A percentile compares a stretch with the other conserved stretches of the same genome.
Evolutionary conservation across 2,113 vertebrate genomes (phyloP).

Genomic region (Cryptotis parvus): DNA sequence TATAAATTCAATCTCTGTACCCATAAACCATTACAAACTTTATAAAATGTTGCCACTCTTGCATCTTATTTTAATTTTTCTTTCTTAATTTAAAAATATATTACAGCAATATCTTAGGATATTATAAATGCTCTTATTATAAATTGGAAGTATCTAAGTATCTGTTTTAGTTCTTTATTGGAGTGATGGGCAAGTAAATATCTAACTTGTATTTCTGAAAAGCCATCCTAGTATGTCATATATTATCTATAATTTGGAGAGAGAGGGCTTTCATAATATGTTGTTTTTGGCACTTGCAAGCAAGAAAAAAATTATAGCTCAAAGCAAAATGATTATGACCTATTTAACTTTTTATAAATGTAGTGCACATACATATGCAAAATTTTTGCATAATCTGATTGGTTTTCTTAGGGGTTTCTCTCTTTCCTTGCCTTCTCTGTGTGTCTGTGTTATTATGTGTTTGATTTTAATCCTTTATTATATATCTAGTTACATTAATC

Average conservation of each 20-base stretch:
- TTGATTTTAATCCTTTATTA: background rate
- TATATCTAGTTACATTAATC: background rate
- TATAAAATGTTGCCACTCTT: background rate
- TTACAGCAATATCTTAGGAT: too few relatives aligned
- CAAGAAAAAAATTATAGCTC: background rate
- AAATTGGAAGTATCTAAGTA: too few relatives aligned
- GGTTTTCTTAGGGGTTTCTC: background rate
- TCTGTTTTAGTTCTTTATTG: background rate
- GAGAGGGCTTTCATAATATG: too few relatives aligned
- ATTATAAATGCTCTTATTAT: too few relatives aligned
- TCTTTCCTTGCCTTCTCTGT: too few relatives aligned
- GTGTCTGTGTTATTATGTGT: background rate
- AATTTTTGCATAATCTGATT: background rate
- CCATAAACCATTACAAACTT: background rate
- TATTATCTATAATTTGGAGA: too few relatives aligned
- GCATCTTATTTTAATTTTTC: background rate
- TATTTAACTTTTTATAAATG: background rate
- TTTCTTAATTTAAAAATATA: too few relatives aligned
- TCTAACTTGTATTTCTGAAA: too few relatives aligned
- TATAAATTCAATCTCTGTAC: too few relatives aligned
- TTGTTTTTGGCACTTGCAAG: background rate
- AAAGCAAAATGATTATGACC: background rate
- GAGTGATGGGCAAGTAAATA: background rate
- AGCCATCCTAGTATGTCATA: too few relatives aligned
- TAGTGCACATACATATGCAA: background rate